Conservation (phyloP, 2,888 invertebrate genomes). For the Eupithecia pulchellata region DNA sequence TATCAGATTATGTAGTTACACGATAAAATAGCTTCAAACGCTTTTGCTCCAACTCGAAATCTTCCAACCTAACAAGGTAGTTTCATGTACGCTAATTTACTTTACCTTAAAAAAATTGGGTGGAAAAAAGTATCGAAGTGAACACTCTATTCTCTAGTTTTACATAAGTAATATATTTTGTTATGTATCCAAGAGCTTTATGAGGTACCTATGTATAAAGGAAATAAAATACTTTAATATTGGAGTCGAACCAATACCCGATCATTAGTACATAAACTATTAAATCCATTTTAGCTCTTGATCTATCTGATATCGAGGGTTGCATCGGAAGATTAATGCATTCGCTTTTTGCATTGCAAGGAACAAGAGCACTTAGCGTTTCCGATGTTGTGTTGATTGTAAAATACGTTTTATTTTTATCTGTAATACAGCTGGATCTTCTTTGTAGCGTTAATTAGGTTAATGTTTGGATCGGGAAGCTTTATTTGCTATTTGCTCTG, state of each 20-base stretch:
- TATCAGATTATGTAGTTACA: no score
- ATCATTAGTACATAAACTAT: neutral
- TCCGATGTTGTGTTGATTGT: conserved; percentile 36
- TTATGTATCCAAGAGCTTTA: no score
- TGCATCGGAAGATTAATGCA: conserved; percentile 46
- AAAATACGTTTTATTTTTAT: neutral
- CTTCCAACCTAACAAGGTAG: no score
- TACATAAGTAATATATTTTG: no score
- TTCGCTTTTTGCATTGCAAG: conserved; percentile 40
- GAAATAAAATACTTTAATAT: no score
- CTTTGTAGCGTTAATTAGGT: conserved; percentile 3
- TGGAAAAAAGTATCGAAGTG: no score
- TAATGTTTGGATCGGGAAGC: neutral
- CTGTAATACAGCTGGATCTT: neutral
- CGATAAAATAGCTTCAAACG: no score
- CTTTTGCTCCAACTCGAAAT: no score
- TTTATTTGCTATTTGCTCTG: conserved; percentile 5
- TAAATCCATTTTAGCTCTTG: neutral
- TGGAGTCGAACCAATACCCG: neutral
- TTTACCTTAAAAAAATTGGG: no score
- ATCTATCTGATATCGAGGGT: conserved; percentile 27
- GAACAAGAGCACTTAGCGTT: conserved; percentile 47
- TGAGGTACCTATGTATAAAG: no score
- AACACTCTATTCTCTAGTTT: no score
- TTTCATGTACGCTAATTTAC: no score